A percentile compares a stretch with the other conserved stretches of the same genome.
Evolutionary conservation across 2,113 vertebrate genomes (phyloP).

Genomic region (Polypterus senegalus): DNA sequence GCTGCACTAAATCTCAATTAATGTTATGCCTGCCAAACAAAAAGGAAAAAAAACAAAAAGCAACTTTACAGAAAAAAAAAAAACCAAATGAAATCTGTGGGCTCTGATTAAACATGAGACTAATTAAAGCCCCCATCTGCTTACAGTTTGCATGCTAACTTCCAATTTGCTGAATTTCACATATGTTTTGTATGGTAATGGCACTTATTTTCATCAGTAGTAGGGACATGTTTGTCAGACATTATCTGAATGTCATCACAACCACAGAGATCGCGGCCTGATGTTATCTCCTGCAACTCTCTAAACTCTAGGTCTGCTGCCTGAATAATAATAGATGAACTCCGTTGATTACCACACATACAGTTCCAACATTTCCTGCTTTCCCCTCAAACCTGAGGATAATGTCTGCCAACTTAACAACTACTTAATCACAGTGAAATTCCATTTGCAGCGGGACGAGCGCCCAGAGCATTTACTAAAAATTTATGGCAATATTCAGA

Average conservation of each 20-base stretch:
- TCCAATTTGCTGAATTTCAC: slow-evolving; percentile 57
- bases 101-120: slow-evolving; percentile 46
- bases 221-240: slow-evolving; percentile 36
- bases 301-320: slow-evolving; percentile 40
- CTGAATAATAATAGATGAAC: slow-evolving; percentile 44
- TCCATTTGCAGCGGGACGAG: slow-evolving; percentile 40
- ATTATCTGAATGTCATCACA: slow-evolving; percentile 63
- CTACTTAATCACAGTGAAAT: slow-evolving; percentile 38
- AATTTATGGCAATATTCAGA: slow-evolving; percentile 30
- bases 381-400: slow-evolving; percentile 46
- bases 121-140: slow-evolving; percentile 63
- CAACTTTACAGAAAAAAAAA: slow-evolving; percentile 15
- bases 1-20: neutral
- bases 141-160: slow-evolving; percentile 58
- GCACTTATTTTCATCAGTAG: slow-evolving; percentile 33
- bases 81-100: slow-evolving; percentile 32
- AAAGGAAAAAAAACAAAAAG: slow-evolving; percentile 2
- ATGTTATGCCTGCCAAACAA: neutral
- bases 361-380: slow-evolving; percentile 27
- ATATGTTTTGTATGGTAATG: slow-evolving; percentile 46
- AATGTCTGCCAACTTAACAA: slow-evolving; percentile 53
- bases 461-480: slow-evolving; percentile 49
- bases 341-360: slow-evolving; percentile 54
- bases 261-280: slow-evolving; percentile 52
- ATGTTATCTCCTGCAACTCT: slow-evolving; percentile 49